Base-by-base conservation (phyloP, 2,113 vertebrate genomes). In the Ophthalmolycus amberensis region DNA sequence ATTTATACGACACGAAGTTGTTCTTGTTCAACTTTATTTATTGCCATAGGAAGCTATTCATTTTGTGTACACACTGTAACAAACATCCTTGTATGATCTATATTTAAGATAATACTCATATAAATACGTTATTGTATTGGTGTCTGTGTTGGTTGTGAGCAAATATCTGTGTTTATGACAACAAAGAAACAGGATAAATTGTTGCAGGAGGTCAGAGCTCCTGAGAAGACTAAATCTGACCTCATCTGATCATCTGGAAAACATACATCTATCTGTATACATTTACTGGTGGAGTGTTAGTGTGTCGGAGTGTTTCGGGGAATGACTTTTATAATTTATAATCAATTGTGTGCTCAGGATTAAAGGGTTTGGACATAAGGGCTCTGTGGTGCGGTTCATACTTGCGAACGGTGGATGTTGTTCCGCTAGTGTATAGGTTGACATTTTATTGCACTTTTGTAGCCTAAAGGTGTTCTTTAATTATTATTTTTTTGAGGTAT, bases 21-120 rank as follows among this genome's bases (percentile, higher is more conserved):
- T 71, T 81, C 42, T 79, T 25, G 62, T 65, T 68, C 56, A 59
- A 25, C 32, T 54, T 75, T 11, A 63, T 83, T 76, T 65, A 65
- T 38, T 52, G 67, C 83, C 56, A 18, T 5, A 0, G 71, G 62
- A 79, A 52, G 20, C 6, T 52, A 85, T 72, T 32, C 0, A 83
- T 68, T 67, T 40, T 34, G 9, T 27, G 7, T 34, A 65, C 29
- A 62, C 27, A 20, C 12, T 60, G 29, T 20, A 12, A 59, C n/a
- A 60, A 60, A 65, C 66, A 71, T 37, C 11, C 37, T 32, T 48
- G 38, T 52, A 14, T 15, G 1, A 62, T 22, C 9, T 12, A 6
- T 59, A n/a, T n/a, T 75, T 66, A 56, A 56, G 56, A 37, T 59
- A 25, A 59, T 59, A 5, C 5, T 40, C 32, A 3, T 37, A 62